A percentile compares a stretch with the other conserved stretches of the same genome.
phyloP scores from a whole-genome alignment of 2,888 invertebrate genomes.

The Syritta pipiens region DNA sequence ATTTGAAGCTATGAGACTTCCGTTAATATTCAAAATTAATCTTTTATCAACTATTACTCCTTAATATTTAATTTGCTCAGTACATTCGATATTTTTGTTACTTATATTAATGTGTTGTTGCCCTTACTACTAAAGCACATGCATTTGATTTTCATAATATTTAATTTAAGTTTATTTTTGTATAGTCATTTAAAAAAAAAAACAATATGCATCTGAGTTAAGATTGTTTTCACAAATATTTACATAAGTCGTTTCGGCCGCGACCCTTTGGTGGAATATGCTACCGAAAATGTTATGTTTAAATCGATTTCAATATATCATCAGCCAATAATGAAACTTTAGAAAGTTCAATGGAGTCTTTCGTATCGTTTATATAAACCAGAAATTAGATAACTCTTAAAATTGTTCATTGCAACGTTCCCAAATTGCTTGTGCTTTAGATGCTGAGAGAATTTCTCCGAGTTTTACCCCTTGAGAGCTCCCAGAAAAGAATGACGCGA shows the following conservation, averaged over 20 bases:
- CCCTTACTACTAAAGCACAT: slow-evolving; percentile 3
- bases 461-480: too few relatives aligned
- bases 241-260: too few relatives aligned
- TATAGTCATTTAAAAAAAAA: slow-evolving; percentile 1
- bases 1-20: background rate
- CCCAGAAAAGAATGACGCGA: too few relatives aligned
- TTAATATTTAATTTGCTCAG: slow-evolving; percentile 9
- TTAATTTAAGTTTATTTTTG: slow-evolving; percentile 16
- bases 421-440: too few relatives aligned
- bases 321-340: too few relatives aligned
- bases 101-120: slow-evolving; percentile 8
- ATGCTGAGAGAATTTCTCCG: too few relatives aligned
- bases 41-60: background rate
- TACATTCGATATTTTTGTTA: slow-evolving; percentile 13
- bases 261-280: too few relatives aligned
- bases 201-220: background rate
- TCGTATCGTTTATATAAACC: too few relatives aligned
- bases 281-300: background rate
- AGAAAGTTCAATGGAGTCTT: too few relatives aligned
- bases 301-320: too few relatives aligned
- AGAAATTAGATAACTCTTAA: too few relatives aligned
- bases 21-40: slow-evolving; percentile 1
- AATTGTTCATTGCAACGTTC: too few relatives aligned
- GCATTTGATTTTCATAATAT: slow-evolving; percentile 7
- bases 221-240: background rate